These are phyloP conservation scores for Atherinomorus stipes DNA, from an alignment of 2,113 vertebrate genomes.

Conservation along the genomic window DNA sequence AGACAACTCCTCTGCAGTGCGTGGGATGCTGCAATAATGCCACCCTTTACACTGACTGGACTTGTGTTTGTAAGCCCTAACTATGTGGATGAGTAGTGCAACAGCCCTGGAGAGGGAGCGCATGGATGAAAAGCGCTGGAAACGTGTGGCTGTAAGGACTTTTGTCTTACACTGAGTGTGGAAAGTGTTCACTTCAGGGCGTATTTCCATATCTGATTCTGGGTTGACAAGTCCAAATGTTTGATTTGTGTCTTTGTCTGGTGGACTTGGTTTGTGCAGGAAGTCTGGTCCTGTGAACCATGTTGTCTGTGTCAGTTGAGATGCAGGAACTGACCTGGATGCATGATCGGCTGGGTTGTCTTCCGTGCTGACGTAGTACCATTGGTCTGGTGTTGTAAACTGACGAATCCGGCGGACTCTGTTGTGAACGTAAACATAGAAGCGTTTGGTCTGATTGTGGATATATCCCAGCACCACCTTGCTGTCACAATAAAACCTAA, in stretches of 20 bases:
- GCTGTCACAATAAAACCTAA: not conserved
- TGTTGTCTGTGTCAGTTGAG: not conserved
- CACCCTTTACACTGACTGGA: not conserved
- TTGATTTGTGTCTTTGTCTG: not conserved
- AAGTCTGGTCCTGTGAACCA: not conserved
- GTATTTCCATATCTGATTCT: not conserved
- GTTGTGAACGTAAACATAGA: constrained; percentile 1
- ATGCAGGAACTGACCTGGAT: not conserved
- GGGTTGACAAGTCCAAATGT: not conserved
- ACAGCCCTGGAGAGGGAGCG: not conserved
- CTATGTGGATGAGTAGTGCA: not conserved
- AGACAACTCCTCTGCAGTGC: not conserved
- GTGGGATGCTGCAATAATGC: not conserved
- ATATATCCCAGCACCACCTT: not conserved
- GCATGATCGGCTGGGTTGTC: not conserved
- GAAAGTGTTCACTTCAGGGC: not conserved
- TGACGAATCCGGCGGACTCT: not conserved
- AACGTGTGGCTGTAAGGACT: not conserved
- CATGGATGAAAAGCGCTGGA: not conserved
- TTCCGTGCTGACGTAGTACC: not conserved
- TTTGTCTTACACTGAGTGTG: not conserved
- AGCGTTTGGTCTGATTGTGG: not conserved
- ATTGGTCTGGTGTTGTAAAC: not conserved
- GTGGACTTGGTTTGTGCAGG: not conserved
- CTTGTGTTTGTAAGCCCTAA: not conserved